Percentiles rank a stretch among this genome's conserved stretches.
Evolutionary conservation across 2,113 vertebrate genomes (phyloP).

Genomic region (Cyphomyrus plagiostoma): DNA sequence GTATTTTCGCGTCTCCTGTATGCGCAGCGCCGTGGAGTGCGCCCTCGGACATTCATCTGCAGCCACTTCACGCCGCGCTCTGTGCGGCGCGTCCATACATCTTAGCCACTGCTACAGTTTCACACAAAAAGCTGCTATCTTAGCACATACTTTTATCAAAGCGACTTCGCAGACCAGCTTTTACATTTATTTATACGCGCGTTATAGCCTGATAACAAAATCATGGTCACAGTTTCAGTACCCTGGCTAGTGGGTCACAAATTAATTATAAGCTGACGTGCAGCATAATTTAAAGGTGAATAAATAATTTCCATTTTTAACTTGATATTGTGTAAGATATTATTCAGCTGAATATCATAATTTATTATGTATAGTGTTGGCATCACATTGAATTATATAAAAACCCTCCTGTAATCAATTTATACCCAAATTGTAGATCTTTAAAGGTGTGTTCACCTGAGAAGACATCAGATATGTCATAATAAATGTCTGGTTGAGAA

Average conservation of each 20-base stretch:
- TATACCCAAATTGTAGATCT: neutral
- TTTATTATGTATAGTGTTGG: neutral
- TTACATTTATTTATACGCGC: neutral
- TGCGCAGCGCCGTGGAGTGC: neutral
- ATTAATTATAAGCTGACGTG: neutral
- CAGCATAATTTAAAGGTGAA: neutral
- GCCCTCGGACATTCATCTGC: neutral
- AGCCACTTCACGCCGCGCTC: neutral
- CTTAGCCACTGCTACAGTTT: neutral
- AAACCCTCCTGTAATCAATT: neutral
- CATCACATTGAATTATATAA: neutral
- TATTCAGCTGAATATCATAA: neutral
- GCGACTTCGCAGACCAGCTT: neutral
- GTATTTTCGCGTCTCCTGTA: neutral
- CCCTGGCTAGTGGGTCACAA: neutral
- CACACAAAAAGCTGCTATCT: neutral
- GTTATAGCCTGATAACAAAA: neutral
- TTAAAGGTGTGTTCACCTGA: neutral
- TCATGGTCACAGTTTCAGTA: neutral
- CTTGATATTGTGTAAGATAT: neutral
- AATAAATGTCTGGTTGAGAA: neutral
- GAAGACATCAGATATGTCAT: neutral
- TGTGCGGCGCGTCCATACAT: neutral
- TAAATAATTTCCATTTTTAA: neutral
- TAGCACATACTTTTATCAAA: neutral